phyloP scores from a whole-genome alignment of 1,140 invertebrate species.

The Euura lappo region DNA sequence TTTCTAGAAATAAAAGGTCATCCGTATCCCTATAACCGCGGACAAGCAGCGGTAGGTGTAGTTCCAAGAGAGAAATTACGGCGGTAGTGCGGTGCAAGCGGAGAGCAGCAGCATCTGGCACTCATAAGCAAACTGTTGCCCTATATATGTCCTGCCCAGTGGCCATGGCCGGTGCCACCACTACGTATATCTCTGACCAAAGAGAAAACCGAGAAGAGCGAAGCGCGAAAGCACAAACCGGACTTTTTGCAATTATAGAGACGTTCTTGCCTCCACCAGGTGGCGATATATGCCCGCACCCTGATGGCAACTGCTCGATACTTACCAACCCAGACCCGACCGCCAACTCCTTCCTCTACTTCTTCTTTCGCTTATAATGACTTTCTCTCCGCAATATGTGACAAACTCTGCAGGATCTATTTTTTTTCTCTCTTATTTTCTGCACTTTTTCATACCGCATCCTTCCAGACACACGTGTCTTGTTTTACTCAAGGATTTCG shows the following conservation, averaged over 20 bases:
- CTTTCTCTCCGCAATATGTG: neutral
- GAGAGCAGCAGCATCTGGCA: slow-evolving; percentile 20
- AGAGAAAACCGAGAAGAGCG: no score
- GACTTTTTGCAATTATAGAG: slow-evolving; percentile 32
- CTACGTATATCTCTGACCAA: no score
- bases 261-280: slow-evolving; percentile 11
- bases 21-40: no score
- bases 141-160: neutral
- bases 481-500: no score
- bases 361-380: neutral
- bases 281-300: slow-evolving; percentile 1
- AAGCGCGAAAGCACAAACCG: neutral
- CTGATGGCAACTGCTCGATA: slow-evolving; percentile 10
- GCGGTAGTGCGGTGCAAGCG: neutral
- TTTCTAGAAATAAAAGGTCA: no score
- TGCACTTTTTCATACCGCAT: neutral
- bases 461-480: neutral
- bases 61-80: neutral
- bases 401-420: neutral
- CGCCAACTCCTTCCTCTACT: neutral
- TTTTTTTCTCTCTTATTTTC: neutral
- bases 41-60: neutral
- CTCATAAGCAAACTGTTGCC: slow-evolving; percentile 27
- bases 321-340: neutral
- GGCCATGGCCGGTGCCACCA: neutral